These are phyloP conservation scores for Tetragnatha montana DNA, from an alignment of 2,888 invertebrate species.

Conservation along the genomic window DNA sequence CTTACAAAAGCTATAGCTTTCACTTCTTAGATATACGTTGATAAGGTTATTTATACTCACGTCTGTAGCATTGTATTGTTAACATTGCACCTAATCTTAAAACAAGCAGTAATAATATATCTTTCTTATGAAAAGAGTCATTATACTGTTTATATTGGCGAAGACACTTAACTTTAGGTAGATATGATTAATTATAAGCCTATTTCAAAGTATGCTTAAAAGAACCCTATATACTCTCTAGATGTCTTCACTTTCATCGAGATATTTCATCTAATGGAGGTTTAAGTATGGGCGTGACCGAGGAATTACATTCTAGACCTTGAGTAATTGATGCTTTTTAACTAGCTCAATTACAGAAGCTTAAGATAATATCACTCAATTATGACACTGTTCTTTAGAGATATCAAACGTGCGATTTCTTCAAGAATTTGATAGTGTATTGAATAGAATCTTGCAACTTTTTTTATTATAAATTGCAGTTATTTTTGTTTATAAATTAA, in stretches of 20 bases:
- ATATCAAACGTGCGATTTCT: too few relatives aligned
- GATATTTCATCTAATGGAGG: background rate
- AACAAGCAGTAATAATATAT: too few relatives aligned
- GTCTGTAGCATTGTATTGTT: too few relatives aligned
- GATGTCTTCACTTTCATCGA: slow-evolving; percentile 18
- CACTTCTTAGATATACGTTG: too few relatives aligned
- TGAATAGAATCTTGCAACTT: too few relatives aligned
- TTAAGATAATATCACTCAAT: slow-evolving; percentile 22
- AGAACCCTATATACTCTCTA: background rate
- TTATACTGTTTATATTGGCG: background rate
- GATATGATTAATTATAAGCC: background rate
- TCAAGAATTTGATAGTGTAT: too few relatives aligned
- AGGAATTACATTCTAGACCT: slow-evolving; percentile 17
- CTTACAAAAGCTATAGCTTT: too few relatives aligned
- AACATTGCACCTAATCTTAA: too few relatives aligned
- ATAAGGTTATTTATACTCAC: too few relatives aligned
- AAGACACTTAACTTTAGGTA: background rate
- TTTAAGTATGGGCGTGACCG: slow-evolving; percentile 26
- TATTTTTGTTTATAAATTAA: too few relatives aligned
- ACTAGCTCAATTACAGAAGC: slow-evolving; percentile 17
- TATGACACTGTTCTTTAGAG: slow-evolving; percentile 8
- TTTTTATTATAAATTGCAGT: too few relatives aligned
- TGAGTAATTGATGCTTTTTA: slow-evolving; percentile 16
- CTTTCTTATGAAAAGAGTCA: background rate
- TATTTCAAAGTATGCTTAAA: background rate